These are phyloP conservation scores for Halichoerus grypus DNA, from an alignment of 2,113 vertebrate species.

Conservation along the genomic window DNA sequence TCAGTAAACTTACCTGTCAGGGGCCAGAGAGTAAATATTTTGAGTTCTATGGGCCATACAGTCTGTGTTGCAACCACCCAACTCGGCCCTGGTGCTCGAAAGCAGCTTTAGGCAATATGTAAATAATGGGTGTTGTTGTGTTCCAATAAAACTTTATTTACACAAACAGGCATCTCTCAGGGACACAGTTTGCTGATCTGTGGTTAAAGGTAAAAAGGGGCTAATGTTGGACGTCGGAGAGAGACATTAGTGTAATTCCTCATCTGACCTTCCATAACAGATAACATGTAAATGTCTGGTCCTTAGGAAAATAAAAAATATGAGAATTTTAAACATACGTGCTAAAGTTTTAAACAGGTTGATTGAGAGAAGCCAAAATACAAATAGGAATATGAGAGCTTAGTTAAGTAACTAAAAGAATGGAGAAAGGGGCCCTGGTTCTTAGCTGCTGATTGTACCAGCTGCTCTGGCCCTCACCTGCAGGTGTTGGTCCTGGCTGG, in stretches of 20 bases:
- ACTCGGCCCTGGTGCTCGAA: neutral
- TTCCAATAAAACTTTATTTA: conserved; percentile 45
- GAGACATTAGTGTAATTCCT: neutral
- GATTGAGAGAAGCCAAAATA: neutral
- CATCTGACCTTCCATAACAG: neutral
- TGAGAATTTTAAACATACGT: neutral
- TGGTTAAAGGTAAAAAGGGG: neutral
- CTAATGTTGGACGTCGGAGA: neutral
- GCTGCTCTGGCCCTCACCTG: no score
- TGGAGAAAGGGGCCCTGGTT: neutral
- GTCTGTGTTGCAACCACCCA: neutral
- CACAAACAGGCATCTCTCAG: neutral
- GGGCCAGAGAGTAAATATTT: conserved; percentile 57
- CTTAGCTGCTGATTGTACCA: neutral
- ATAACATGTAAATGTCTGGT: neutral
- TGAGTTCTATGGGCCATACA: neutral
- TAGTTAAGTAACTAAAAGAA: neutral
- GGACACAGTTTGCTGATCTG: neutral
- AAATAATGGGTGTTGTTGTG: neutral
- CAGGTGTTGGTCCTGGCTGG: neutral
- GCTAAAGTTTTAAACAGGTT: neutral
- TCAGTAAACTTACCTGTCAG: neutral
- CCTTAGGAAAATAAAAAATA: neutral
- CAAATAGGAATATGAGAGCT: neutral
- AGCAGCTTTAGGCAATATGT: neutral